Base-by-base conservation (phyloP, 2,113 vertebrate genomes). In the Cryptomyrus ogoouensis region DNA sequence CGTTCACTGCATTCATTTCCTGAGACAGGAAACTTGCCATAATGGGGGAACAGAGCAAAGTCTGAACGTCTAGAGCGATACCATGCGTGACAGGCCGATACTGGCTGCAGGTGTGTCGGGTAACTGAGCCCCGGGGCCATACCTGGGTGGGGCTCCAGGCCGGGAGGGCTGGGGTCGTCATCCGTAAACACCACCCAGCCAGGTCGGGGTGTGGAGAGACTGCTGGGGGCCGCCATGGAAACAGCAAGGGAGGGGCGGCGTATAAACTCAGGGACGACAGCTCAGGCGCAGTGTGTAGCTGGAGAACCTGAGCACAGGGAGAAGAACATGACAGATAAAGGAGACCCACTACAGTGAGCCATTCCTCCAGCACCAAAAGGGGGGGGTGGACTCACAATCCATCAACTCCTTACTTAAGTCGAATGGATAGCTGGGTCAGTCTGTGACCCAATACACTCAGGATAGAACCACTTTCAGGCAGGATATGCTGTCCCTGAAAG, bases 161-260 rank as follows among this genome's bases (percentile, higher is more conserved):
- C 39, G 70, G 77, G 84, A 21, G 7, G 89, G n/a, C 4, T 12
- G 3, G 91, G 42, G 12, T 80, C 31, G 15, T 90, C 92, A 5
- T 92, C 91, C 8, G 83, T 66, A 70, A 93, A 93, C 7, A 85
- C 91, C 62, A 92, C 93, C 93, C 93, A 93, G 21, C 90, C 90
- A 0, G 88, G n/a, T 31, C 90, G 88, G 5, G 77, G 35, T 31
- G 80, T n/a, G 5, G 44, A 62, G 39, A 44, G 44, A 15, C n/a
- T 58, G 19, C 90, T 44, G 83, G 89, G 70, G 77, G 84, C 80
- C 31, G 90, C 85, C 19, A 91, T 83, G 19, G 91, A 88, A 91
- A 92, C 27, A 70, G 62, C n/a, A 91, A 66, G 77, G 19, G 87
- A 39, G 35, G 49, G 49, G 21, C 2, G 21, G 77, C 24, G n/a